Evolutionary conservation across 2,113 vertebrate species (phyloP).

Genomic region (Taxidea taxus): DNA sequence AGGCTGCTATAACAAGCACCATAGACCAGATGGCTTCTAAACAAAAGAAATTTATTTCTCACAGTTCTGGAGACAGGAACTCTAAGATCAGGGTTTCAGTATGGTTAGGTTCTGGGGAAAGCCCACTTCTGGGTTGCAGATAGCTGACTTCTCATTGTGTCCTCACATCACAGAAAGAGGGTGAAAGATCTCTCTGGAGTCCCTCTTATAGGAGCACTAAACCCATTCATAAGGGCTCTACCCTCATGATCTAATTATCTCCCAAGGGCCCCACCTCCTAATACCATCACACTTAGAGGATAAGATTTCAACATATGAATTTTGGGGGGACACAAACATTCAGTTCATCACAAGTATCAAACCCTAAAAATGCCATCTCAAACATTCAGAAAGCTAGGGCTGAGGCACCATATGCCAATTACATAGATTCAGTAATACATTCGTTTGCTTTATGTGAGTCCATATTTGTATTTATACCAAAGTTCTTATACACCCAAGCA

Average conservation of each 20-base stretch:
- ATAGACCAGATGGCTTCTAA: background rate
- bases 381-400: background rate
- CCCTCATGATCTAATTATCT: background rate
- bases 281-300: background rate
- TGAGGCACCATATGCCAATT: background rate
- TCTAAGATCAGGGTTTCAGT: background rate
- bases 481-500: background rate
- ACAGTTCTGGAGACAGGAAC: background rate
- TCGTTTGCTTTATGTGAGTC: slow-evolving; percentile 16
- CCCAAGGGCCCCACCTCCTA: background rate
- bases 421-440: background rate
- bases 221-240: background rate
- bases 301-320: background rate
- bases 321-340: background rate
- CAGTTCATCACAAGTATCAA: background rate
- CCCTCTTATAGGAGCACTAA: background rate
- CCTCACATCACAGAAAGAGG: background rate
- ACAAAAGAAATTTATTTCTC: background rate
- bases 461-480: slow-evolving; percentile 10
- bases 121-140: background rate
- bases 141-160: background rate
- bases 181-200: background rate
- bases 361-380: background rate
- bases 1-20: background rate
- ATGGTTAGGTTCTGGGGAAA: background rate